phyloP scores from a whole-genome alignment of 2,113 vertebrate genomes.

The Apus apus region DNA sequence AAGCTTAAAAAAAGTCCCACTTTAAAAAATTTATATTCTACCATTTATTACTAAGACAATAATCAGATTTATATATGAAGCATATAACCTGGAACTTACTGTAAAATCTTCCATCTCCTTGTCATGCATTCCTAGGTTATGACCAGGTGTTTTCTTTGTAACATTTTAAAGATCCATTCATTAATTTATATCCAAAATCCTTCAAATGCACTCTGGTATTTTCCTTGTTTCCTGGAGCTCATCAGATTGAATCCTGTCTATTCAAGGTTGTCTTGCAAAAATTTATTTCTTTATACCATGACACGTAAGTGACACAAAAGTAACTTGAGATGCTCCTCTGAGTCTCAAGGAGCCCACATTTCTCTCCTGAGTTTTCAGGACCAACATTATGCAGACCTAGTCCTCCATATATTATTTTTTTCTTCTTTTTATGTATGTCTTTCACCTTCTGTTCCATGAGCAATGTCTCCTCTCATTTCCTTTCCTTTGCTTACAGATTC shows the following conservation, averaged over 20 bases:
- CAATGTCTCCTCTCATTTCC: background rate
- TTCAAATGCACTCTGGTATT: background rate
- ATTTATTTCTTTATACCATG: background rate
- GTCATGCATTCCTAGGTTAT: background rate
- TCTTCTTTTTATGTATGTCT: background rate
- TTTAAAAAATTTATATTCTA: background rate
- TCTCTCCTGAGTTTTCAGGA: background rate
- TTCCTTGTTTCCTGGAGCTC: background rate
- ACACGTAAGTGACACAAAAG: background rate
- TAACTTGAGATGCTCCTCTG: background rate
- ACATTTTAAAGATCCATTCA: background rate
- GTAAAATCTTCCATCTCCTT: background rate
- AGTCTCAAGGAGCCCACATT: background rate
- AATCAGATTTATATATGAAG: background rate
- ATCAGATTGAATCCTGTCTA: background rate
- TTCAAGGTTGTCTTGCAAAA: background rate
- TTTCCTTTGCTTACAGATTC: background rate
- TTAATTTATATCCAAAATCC: background rate
- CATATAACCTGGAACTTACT: background rate
- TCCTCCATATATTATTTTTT: background rate
- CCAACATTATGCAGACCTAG: background rate
- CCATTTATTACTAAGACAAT: background rate
- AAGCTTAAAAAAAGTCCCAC: background rate
- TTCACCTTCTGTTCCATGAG: background rate
- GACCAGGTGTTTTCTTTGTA: background rate